Evolutionary conservation across 1,140 invertebrate genomes (phyloP), one percentile per base, ranked within the genome.

Genomic region (Brachionus calyciflorus): DNA sequence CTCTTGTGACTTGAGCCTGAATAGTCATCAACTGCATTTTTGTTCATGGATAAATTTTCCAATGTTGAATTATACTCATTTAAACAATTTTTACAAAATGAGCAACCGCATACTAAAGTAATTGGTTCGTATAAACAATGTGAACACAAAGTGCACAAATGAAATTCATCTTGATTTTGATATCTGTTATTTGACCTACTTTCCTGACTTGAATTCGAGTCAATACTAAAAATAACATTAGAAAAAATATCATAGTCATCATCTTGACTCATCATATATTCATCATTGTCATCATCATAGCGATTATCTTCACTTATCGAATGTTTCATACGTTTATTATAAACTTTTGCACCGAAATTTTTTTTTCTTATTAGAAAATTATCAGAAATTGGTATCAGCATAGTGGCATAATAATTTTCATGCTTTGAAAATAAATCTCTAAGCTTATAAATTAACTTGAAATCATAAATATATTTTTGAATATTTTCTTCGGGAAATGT

Each of bases 51-150:
- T 14, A 46, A 14, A 7, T 21, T 51, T 51, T 49, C 69, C 46
- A 51, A n/a, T 26, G 46, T 28, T 0, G 30, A 17, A 51, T 73
- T 73, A 37, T 73, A 73, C 46, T 73, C 69, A 37, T 37, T 73
- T 24, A 73, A 55, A 21, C 69, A 73, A 24, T 19, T 51, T 51
- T 73, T 73, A 24, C 69, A 73, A 55, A 51, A 73, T 21, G 69
- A 73, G 28, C 69, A 73, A 40, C 69, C 69, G 24, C 69, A 73
- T 40, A 73, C 17, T 10, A 73, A 26, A n/a, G 69, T 73, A 12
- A 73, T 40, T 9, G 69, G 69, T n/a, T 73, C 44, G 10, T 17
- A 37, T 19, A 73, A 37, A 33, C 46, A 49, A 73, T 73, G 69
- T 9, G 30, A 73, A 26, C 69, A 73, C 19, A 73, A 19, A 40